Conservation (phyloP, 2,797 vertebrate species). For the Lutjanus argentimaculatus region DNA sequence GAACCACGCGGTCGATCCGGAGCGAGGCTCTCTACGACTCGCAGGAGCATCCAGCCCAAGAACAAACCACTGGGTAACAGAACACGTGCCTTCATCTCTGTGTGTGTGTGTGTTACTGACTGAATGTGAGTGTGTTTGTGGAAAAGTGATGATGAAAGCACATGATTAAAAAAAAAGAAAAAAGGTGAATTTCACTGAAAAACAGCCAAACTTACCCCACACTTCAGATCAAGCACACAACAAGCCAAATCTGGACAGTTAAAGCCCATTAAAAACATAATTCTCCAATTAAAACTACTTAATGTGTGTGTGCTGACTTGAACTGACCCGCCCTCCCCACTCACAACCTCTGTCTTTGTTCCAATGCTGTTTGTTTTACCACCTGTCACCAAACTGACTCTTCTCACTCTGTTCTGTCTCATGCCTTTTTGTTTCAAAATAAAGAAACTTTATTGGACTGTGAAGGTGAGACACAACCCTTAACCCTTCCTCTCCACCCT, state of each 20-base stretch:
- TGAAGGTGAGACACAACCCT: conserved; percentile 84
- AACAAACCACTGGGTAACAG: conserved; percentile 91
- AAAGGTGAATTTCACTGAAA: conserved; percentile 6
- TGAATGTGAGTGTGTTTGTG: too few relatives aligned
- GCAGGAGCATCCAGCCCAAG: conserved; percentile 96
- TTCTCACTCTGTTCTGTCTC: conserved; percentile 87
- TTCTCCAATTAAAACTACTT: neutral
- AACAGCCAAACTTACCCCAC: neutral
- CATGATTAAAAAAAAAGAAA: neutral
- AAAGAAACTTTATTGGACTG: conserved; percentile 88
- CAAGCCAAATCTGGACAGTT: neutral
- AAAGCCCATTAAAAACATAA: neutral
- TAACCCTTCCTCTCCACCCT: conserved; percentile 75
- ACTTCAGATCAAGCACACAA: conserved; percentile 56
- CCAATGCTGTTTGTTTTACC: conserved; percentile 67
- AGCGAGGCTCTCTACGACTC: conserved; percentile 95
- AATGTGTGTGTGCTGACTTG: conserved; percentile 48
- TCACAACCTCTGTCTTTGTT: conserved; percentile 71
- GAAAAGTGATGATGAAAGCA: conserved; percentile 2
- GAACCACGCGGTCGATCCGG: conserved; percentile 91
- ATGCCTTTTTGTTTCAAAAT: conserved; percentile 80
- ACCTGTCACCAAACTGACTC: conserved; percentile 79
- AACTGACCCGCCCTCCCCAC: conserved; percentile 53
- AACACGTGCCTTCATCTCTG: conserved; percentile 4
- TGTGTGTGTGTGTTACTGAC: neutral